Evolutionary conservation across 2,113 vertebrate genomes (phyloP), one percentile per base, ranked within the genome.

Genomic region (Scopus umbretta): DNA sequence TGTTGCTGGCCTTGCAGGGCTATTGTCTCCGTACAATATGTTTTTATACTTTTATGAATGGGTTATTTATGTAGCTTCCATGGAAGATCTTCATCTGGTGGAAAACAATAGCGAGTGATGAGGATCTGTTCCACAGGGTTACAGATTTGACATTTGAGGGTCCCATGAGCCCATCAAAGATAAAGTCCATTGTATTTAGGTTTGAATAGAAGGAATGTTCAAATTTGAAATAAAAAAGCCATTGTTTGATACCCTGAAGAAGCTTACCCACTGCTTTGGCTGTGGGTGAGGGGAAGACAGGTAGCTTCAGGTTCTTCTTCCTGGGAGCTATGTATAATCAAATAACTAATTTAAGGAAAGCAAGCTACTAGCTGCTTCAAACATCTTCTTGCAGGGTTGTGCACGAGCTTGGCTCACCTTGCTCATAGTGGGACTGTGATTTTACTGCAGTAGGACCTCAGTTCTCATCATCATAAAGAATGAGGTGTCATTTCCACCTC

Each of bases 131-230:
- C 83, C 6, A 17, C 49, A 32, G 78, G 63, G 74, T 86, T 96
- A 56, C 18, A 74, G 84, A 88, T 80, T 63, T 93, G 93, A 66
- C 78, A 85, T 47, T 56, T 0, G 0, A 89, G 65, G 83, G 78
- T 62, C 95, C 83, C 96, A 84, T 11, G 88, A 95, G 86, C 80
- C 75, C 68, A 55, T 50, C 2, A 0, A 50, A 95, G 95, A 95
- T 95, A 76, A 95, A 95, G 6, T 89, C 74, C 78, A 97, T 97
- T 97, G 91, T 97, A 10, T 55, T 91, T 70, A 59, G 50, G 58
- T 94, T 95, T 97, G 79, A 94, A 92, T 94, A 59, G 78, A 88
- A 88, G 47, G 73, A 88, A 79, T 72, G 63, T 6, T 91, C 42
- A 42, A 5, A 59, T 75, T 30, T 50, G 19, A 86, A 88, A 74